A percentile compares a stretch with the other conserved stretches of the same genome.
Conservation (phyloP, 2,888 invertebrate species). For the Pristionchus fissidentatus region DNA sequence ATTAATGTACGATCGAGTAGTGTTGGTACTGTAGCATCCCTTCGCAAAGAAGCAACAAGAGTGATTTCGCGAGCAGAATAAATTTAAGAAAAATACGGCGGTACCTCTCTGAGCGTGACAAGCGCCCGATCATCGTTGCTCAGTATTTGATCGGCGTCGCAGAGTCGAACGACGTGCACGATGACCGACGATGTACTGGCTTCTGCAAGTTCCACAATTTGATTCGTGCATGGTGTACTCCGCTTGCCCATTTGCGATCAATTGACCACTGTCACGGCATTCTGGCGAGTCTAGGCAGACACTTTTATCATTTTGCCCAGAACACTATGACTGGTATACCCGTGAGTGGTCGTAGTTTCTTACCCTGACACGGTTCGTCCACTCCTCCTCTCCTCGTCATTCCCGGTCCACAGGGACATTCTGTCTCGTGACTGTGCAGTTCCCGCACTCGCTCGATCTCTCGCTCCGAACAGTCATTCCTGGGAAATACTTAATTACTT, state of each 20-base stretch:
- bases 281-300: too few species aligned
- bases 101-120: slow-evolving; percentile 22
- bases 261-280: background rate
- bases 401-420: slow-evolving; percentile 17
- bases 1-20: too few species aligned
- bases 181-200: background rate
- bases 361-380: slow-evolving; percentile 18
- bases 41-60: background rate
- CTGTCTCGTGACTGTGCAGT: background rate
- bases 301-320: background rate
- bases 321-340: too few species aligned
- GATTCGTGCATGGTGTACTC: background rate
- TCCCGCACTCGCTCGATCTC: background rate
- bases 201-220: background rate
- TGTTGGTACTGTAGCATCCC: too few species aligned
- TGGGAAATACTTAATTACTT: background rate
- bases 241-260: background rate
- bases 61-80: background rate
- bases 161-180: background rate
- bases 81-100: background rate
- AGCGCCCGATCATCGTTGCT: slow-evolving; percentile 29
- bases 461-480: background rate
- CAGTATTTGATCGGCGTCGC: slow-evolving; percentile 3
- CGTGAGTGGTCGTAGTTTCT: too few species aligned
- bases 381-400: slow-evolving; percentile 13